These are phyloP conservation scores for honey bee (Apis mellifera) DNA, from an alignment of 1,140 invertebrate species.

Conservation along the genomic window Amel_HAv3.1 CM009944.2:4284001-4284500, in stretches of 20 bases:
- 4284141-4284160: constrained; percentile 5
- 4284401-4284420: too few relatives aligned
- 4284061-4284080: constrained; percentile 33
- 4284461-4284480: too few relatives aligned
- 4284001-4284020: too few relatives aligned
- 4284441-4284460: too few relatives aligned
- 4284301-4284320: neutral
- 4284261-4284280: constrained; percentile 4
- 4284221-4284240: constrained; percentile 26
- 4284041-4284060: constrained; percentile 4
- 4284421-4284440: too few relatives aligned
- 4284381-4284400: too few relatives aligned
- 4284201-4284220: constrained; percentile 21
- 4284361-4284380: neutral
- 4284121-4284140: constrained; percentile 25
- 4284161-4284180: neutral
- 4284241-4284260: neutral
- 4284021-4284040: neutral
- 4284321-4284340: too few relatives aligned
- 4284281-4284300: constrained; percentile 28
- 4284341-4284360: neutral
- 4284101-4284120: constrained; percentile 46
- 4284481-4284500: neutral
- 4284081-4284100: constrained; percentile 18
- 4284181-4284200: neutral